Base-by-base conservation (phyloP, 1,140 invertebrate genomes). In the Ooceraea biroi region DNA sequence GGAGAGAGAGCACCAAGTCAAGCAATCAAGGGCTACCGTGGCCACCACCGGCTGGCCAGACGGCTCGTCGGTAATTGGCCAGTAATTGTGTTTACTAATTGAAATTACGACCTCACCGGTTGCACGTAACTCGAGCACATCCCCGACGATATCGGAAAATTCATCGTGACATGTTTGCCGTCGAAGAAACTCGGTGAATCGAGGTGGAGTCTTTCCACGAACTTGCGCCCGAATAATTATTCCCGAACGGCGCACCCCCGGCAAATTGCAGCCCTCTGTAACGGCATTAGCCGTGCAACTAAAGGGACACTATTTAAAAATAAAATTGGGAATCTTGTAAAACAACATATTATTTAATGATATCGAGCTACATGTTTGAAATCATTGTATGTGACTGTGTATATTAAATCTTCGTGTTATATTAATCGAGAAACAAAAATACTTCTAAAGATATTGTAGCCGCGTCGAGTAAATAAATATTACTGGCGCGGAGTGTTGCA, bases 1-100 rank as follows among this genome's bases (percentile, higher is more conserved):
- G 36, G 36, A 57, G 65, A 25, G 41, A 65, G 72, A 27, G 66
- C 22, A 57, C 46, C 27, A 55, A 73, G 76, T 82, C 65, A 57
- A 50, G 50, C 66, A 78, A 74, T 83, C 69, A 86, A n/a, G 30
- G 66, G 19, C 82, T 68, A 57, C 30, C 65, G 63, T 82, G 46
- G 83, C 52, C 82, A 71, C 52, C 82, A 71, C 41, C 69, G 50
- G 71, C 77, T 68, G 69, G 57, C 27, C 82, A 78, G 85, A 88
- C 69, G 71, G 80, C 60, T 86, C 65, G 68, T 68, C 86, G 73
- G 83, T 90, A 91, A 91, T 91, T 88, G 88, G 61, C 85, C 86
- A 44, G 78, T 92, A 91, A 92, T 92, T 90, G 88, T 87, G 87
- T 91, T 92, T 91, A 87, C 86, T 92, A 89, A 91, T 91, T 91